Percentiles rank a stretch among this genome's conserved stretches.
Evolutionary conservation across 2,797 vertebrate genomes (phyloP).

Genomic region (Helarctos malayanus): DNA sequence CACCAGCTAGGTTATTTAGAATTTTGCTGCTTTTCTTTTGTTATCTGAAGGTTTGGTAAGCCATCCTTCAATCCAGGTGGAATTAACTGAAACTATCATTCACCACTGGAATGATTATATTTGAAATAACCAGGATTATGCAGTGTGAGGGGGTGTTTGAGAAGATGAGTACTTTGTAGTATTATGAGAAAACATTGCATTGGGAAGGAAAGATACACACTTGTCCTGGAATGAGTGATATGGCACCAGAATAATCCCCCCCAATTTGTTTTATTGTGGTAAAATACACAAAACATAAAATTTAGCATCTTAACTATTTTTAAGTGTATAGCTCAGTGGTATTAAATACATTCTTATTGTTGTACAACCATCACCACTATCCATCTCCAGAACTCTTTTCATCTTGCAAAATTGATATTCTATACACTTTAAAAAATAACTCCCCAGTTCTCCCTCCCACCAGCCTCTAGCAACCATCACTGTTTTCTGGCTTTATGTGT

Average conservation of each 20-base stretch:
- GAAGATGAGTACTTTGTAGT: neutral
- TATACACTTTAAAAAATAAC: neutral
- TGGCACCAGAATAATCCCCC: neutral
- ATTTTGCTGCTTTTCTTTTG: conserved; percentile 34
- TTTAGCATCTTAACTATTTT: neutral
- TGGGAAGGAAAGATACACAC: neutral
- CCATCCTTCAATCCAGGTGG: neutral
- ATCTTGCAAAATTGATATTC: neutral
- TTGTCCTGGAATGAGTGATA: neutral
- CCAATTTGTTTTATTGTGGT: neutral
- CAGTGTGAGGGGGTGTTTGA: neutral
- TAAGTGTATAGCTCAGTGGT: neutral
- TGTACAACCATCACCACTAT: neutral
- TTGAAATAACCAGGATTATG: neutral
- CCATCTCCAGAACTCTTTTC: neutral
- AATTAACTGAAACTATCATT: neutral
- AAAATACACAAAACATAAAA: neutral
- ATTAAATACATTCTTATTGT: neutral
- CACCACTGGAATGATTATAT: neutral
- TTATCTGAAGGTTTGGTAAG: conserved; percentile 34
- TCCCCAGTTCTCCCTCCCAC: no score
- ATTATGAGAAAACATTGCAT: neutral
- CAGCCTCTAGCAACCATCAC: neutral
- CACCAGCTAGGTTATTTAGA: neutral
- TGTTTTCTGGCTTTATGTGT: neutral